Percentiles rank a stretch among this genome's conserved stretches.
phyloP scores from a whole-genome alignment of 2,797 vertebrate genomes.

The Chaetophractus vellerosus region DNA sequence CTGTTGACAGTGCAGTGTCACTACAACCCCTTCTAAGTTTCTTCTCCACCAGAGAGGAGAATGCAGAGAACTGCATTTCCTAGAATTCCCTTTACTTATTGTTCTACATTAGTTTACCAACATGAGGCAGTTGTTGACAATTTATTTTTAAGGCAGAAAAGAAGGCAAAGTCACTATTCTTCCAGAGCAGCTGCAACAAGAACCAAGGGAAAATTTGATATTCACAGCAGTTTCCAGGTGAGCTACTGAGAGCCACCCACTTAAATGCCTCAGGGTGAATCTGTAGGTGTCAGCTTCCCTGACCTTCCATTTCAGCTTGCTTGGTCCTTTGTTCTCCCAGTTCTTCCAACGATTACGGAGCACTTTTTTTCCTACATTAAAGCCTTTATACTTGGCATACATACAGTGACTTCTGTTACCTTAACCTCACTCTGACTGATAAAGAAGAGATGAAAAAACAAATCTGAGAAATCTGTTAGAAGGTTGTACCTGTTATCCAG shows the following conservation, averaged over 20 bases:
- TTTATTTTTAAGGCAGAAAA: constrained; percentile 53
- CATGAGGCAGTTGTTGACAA: constrained; percentile 24
- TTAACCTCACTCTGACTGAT: not conserved
- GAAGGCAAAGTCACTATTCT: constrained; percentile 52
- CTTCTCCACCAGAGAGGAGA: not conserved
- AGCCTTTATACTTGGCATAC: not conserved
- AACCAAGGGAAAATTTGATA: constrained; percentile 49
- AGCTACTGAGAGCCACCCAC: not conserved
- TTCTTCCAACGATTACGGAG: not conserved
- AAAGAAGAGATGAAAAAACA: not conserved
- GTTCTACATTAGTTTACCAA: constrained; percentile 55
- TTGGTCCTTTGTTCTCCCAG: not conserved
- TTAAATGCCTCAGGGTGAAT: not conserved
- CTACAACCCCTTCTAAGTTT: not conserved
- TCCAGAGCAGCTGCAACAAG: constrained; percentile 33
- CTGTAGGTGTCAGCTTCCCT: constrained; percentile 28
- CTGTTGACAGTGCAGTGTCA: constrained; percentile 12
- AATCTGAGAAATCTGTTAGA: not conserved
- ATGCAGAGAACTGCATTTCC: not conserved
- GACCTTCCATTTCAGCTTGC: constrained; percentile 47
- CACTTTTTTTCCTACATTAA: not conserved
- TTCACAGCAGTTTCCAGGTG: constrained; percentile 44
- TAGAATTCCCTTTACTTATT: not conserved
- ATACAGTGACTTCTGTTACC: not conserved
- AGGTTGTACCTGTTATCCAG: not conserved